phyloP scores from a whole-genome alignment of 92 coral and sea anemone genomes.

The Palythoa caribaeorum region DNA sequence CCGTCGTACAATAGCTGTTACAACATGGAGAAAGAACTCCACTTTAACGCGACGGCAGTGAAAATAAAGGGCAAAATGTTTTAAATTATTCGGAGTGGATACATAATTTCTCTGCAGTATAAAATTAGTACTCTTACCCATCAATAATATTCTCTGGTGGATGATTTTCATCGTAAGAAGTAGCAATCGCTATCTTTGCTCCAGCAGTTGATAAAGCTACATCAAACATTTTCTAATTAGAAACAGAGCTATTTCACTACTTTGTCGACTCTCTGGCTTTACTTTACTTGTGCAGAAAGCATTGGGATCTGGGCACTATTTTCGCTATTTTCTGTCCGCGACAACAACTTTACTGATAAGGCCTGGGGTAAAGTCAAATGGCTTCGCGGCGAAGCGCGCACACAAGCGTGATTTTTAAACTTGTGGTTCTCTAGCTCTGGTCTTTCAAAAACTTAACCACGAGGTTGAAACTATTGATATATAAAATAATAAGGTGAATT shows the following conservation, averaged over 20 bases:
- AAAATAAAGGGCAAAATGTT: not conserved
- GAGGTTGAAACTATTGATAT: too few species aligned
- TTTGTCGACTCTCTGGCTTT: not conserved
- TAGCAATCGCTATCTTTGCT: constrained; percentile 82
- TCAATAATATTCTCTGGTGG: constrained; percentile 98
- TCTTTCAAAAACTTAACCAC: too few species aligned
- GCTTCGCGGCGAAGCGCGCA: too few species aligned
- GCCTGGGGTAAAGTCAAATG: not conserved
- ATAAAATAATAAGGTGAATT: too few species aligned
- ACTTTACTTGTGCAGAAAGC: not conserved
- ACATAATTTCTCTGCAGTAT: not conserved
- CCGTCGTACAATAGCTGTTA: not conserved
- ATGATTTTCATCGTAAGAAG: constrained; percentile 84
- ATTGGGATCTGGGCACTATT: not conserved
- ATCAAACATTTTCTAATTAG: constrained; percentile 75
- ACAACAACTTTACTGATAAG: not conserved
- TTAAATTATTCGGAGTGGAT: not conserved
- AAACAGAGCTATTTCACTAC: not conserved
- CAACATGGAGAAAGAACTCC: not conserved
- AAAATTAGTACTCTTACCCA: constrained; percentile 69
- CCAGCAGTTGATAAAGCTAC: constrained; percentile 92
- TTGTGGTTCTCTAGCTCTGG: too few species aligned
- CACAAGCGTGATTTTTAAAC: too few species aligned
- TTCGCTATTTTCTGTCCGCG: not conserved
- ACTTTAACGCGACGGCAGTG: too few species aligned